Base-by-base conservation (phyloP, 37 sponge, comb jelly and placozoan genomes). In the Mnemiopsis leidyi region DNA sequence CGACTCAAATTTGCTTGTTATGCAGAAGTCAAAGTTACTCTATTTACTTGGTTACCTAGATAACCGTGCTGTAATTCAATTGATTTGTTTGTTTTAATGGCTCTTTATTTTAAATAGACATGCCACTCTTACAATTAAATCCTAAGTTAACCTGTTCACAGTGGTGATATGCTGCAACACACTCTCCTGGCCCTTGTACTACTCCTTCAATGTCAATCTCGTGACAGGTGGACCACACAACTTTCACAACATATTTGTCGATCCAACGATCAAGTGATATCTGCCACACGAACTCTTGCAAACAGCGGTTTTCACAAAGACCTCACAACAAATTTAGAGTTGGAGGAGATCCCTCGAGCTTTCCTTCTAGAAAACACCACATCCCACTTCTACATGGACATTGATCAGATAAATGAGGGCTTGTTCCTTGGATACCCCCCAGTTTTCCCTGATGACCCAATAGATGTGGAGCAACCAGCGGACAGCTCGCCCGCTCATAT, bases 321-420 rank as follows among this genome's bases (percentile, higher is more conserved):
- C 23, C 35, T 85, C 0, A 85, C 61, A 13, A 85, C 90, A 5
- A 38, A 85, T 5, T 25, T 85, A 2, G 90, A 85, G 16, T 25
- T 85, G 23, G 90, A 61, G 23, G n/a, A 38, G 1, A 36, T 29
- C 35, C 25, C 39, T 3, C 36, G 38, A 18, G 40, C 61, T 0
- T 85, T 85, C 23, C 36, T 85, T 9, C n/a, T 85, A 3, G 90
- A 85, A 25, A 85, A 85, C 48, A 85, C 90, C 32, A 85, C 90
- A 40, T 85, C 90, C 16, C 1, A 38, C 29, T 85, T 85, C 23
- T 85, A 85, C 90, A 23, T 85, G 40, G 90, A 85, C 48, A 13
- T 85, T 25, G 90, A 85, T 26, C 36, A 85, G 48, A 85, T 85
- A 18, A 38, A 40, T 16, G 90, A 85, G 61, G 90, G 90, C 0